Conservation (phyloP, 2,113 vertebrate species). For the Elephas maximus region DNA sequence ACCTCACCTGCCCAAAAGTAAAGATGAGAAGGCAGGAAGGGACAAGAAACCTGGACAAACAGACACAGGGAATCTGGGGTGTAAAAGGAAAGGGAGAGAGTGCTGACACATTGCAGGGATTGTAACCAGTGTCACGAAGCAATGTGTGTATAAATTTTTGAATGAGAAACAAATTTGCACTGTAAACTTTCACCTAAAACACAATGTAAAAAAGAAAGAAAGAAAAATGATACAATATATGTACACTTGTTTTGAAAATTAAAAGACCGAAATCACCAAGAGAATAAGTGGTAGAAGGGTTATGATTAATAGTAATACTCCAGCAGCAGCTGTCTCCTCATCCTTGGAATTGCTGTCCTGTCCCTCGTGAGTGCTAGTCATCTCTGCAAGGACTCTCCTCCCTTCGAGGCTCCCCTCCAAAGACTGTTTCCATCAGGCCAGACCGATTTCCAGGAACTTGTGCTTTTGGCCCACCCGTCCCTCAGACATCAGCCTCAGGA, state of each 20-base stretch:
- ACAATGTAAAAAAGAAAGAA: neutral
- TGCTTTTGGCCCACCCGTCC: neutral
- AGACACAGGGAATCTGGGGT: too few relatives aligned
- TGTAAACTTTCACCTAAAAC: too few relatives aligned
- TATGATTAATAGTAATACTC: neutral
- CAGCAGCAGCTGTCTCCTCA: fast-evolving
- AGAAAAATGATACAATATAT: neutral
- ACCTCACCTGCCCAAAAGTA: too few relatives aligned
- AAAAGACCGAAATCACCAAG: neutral
- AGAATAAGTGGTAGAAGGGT: neutral
- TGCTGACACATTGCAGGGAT: too few relatives aligned
- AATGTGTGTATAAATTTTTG: too few relatives aligned
- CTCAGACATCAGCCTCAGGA: neutral
- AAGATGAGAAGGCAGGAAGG: too few relatives aligned
- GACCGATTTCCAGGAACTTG: neutral
- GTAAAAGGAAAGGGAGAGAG: too few relatives aligned
- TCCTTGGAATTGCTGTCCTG: neutral
- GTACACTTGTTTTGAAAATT: neutral
- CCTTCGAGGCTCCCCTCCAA: neutral
- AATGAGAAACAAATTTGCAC: too few relatives aligned
- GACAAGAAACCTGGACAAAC: too few relatives aligned
- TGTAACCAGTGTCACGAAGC: too few relatives aligned
- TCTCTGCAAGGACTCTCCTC: neutral
- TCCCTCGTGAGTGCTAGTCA: too few relatives aligned
- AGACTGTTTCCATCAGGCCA: neutral